Conservation (phyloP, 2,888 invertebrate genomes). For the Pristionchus japonicus region DNA sequence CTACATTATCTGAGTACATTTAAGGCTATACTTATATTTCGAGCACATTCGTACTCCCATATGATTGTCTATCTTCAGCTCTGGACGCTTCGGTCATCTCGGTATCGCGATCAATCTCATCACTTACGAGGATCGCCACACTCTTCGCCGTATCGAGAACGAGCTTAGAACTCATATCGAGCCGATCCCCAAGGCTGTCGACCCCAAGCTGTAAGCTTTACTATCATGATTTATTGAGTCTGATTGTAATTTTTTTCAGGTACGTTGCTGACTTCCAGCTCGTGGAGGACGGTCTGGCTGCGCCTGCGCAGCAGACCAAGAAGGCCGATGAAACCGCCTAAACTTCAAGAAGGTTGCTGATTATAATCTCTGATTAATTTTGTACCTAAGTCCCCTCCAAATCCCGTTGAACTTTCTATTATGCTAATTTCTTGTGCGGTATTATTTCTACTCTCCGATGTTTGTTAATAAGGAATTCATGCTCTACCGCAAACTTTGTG, state of each 20-base stretch:
- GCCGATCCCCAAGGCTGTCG: constrained; percentile 99
- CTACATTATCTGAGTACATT: constrained; percentile 19
- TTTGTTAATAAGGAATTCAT: constrained; percentile 27
- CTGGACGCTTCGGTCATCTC: constrained; percentile 90
- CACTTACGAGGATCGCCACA: constrained; percentile 98
- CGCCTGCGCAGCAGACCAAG: background rate
- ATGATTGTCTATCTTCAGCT: constrained; percentile 54
- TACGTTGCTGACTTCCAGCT: constrained; percentile 91
- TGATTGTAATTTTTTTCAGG: background rate
- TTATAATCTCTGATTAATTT: constrained; percentile 11
- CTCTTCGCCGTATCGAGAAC: constrained; percentile 97
- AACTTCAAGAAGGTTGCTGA: background rate
- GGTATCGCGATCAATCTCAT: constrained; percentile 99
- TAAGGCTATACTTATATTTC: background rate
- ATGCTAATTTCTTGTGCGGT: background rate
- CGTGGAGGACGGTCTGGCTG: constrained; percentile 55
- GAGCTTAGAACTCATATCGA: constrained; percentile 99
- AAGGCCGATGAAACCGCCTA: constrained; percentile 29
- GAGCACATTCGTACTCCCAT: background rate
- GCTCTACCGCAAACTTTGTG: constrained; percentile 16
- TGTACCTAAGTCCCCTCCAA: constrained; percentile 13
- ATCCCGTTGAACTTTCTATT: background rate
- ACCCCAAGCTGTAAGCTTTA: constrained; percentile 93
- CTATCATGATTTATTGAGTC: background rate
- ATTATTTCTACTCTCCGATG: background rate